phyloP scores from a whole-genome alignment of 2,888 invertebrate species.

The Thecophora atra region DNA sequence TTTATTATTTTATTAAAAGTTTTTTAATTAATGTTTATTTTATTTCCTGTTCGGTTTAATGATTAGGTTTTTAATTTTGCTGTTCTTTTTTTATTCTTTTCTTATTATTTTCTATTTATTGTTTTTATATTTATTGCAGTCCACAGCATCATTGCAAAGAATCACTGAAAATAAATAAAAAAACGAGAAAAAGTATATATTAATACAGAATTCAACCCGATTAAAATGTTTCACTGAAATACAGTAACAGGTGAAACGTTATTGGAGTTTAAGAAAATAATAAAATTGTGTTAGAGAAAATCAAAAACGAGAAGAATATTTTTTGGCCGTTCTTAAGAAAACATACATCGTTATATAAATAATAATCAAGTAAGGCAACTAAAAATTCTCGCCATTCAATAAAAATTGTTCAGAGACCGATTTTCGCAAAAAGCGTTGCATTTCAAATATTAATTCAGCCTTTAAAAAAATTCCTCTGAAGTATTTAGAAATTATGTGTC shows the following conservation, averaged over 20 bases:
- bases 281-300: no score
- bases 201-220: background rate
- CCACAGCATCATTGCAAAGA: background rate
- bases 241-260: no score
- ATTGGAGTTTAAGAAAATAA: no score
- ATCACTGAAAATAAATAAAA: slow-evolving; percentile 16
- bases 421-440: background rate
- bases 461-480: background rate
- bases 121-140: background rate
- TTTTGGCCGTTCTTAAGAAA: no score
- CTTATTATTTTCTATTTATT: background rate
- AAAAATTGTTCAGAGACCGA: background rate
- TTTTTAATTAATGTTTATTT: no score
- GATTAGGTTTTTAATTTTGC: background rate
- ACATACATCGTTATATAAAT: no score
- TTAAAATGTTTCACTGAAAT: background rate
- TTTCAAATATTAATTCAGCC: background rate
- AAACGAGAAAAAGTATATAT: background rate
- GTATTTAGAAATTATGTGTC: no score
- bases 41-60: no score
- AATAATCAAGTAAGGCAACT: no score
- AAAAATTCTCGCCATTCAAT: background rate
- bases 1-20: no score
- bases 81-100: background rate
- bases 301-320: no score